Evolutionary conservation across 2,797 vertebrate genomes (phyloP), one percentile per base, ranked within the genome.

Genomic region (Sebastes iracundus): DNA sequence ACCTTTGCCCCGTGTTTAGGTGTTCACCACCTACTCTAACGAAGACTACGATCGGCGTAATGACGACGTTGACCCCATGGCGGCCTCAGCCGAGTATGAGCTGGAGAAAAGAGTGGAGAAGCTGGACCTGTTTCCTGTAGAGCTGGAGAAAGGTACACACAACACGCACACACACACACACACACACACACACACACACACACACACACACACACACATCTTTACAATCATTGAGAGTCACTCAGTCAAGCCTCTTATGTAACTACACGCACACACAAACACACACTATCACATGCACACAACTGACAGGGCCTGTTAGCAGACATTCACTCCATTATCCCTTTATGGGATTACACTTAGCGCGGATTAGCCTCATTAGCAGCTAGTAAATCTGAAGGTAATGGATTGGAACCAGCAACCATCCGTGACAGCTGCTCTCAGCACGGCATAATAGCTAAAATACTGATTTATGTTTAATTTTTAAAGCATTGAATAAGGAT

Each of bases 21-120:
- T 99, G 80, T 99, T 99, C 93, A 98, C 97, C 83, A 99, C 98
- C 59, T 99, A 99, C 89, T 98, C 97, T 55, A 99, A 99, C 0
- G 97, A 99, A 79, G 98, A 99, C 77, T 99, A 99, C 0, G 98
- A 99, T 78, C 96, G 98, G 0, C 97, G 98, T 7, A 99, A 99
- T 1, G 98, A 99, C 63, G 98, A 99, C 0, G 97, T 99, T 1
- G 98, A 99, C 75, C 98, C 98, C 73, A 99, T 99, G 98, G 98
- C 98, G 0, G 98, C 98, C 12, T 99, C 98, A 0, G 98, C 98
- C 0, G 98, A 99, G 90, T 99, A 99, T 0, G 98, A 99, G 93
- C 95, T 99, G 92, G 98, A 99, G 94, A 99, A 99, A 92, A 92
- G 98, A 49, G 98, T 99, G 49, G 98, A 99, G 93, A 95, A 97